Evolutionary conservation across 64 coral and sea anemone species (phyloP), one percentile per base, ranked within the genome.

Genomic region (Pachyseris speciosa): DNA sequence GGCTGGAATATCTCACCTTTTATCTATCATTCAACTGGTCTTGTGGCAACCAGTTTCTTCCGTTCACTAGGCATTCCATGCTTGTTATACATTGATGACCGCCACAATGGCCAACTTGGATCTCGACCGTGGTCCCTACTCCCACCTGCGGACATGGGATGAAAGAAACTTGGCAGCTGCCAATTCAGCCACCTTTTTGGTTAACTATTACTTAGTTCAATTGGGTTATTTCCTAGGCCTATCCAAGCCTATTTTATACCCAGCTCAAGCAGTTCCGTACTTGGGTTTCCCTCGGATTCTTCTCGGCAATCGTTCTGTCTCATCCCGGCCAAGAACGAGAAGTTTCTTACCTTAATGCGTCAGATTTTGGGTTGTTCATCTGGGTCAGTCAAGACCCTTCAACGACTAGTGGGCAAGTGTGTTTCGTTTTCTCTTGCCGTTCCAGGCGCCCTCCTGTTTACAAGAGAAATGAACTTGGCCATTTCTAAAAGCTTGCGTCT

Each of bases 341-440:
- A 63, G 26, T 63, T 63, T 20, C 58, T 63, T 63, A 63, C 15
- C 24, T 20, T 63, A 27, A n/a, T 24, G 15, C 22, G 20, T 15
- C 58, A 63, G 20, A 63, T 26, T 63, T 63, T 63, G 58, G 58
- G 15, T 5, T 63, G 58, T 20, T 20, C 15, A 63, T 25, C 15
- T 20, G 24, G n/a, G 20, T 63, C 58, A 63, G 20, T 63, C 20
- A 63, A n/a, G 58, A 63, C 58, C 13, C 91, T 64, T n/a, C 91
- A 86, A 38, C 84, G 71, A n/a, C 37, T 92, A 24, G 65, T 55
- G 24, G 91, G 73, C 11, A 94, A 94, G 80, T 93, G 83, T 71
- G 73, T 53, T 17, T 93, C 83, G 2, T 93, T 84, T 5, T 53
- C 50, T 53, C 50, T 53, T 11, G 11, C 50, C 12, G 50, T 53